phyloP scores from a whole-genome alignment of 2,113 vertebrate genomes.

The Nothobranchius kuhntae region DNA sequence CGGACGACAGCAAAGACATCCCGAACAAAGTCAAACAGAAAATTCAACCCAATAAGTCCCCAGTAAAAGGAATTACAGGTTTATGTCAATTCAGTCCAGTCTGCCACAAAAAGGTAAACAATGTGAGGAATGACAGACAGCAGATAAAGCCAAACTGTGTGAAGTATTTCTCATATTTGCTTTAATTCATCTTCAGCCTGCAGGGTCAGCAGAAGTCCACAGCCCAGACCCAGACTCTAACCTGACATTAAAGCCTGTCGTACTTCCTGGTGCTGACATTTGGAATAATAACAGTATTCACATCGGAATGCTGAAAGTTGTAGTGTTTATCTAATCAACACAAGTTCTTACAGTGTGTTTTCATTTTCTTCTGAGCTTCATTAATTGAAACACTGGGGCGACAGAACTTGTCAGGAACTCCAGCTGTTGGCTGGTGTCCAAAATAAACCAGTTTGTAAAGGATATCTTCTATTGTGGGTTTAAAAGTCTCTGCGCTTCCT shows the following conservation, averaged over 20 bases:
- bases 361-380: conserved; percentile 38
- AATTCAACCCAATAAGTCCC: conserved; percentile 1
- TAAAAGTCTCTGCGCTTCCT: not conserved
- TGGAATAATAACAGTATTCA: not conserved
- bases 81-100: conserved; percentile 28
- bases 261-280: conserved; percentile 2
- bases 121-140: conserved; percentile 43
- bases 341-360: conserved; percentile 6
- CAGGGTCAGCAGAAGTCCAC: conserved; percentile 34
- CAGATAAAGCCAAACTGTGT: conserved; percentile 45
- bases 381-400: conserved; percentile 41
- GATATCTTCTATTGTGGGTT: conserved; percentile 46
- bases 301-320: not conserved
- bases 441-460: conserved; percentile 35
- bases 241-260: conserved; percentile 10
- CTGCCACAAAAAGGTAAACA: conserved; percentile 42
- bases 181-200: not conserved
- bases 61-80: conserved; percentile 30
- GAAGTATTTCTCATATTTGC: conserved; percentile 29
- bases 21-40: conserved; percentile 1
- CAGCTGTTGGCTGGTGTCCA: conserved; percentile 63
- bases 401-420: conserved; percentile 47
- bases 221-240: not conserved
- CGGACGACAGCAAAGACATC: not conserved
- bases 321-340: conserved; percentile 20